A percentile compares a stretch with the other conserved stretches of the same genome.
Evolutionary conservation across 2,888 invertebrate genomes (phyloP).

Genomic region (Anagyrus pseudococci): DNA sequence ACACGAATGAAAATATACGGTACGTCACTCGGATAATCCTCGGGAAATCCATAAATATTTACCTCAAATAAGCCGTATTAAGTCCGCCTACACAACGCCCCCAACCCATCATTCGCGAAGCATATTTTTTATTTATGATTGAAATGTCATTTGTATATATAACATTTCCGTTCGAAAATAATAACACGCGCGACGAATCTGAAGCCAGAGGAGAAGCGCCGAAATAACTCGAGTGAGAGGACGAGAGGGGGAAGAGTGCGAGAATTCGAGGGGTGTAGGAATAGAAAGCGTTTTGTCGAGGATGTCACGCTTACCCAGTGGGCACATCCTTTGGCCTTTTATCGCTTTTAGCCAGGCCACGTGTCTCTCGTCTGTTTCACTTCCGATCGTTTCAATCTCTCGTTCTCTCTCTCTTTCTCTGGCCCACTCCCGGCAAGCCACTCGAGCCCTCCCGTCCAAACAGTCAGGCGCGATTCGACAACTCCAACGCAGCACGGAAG

Average conservation of each 20-base stretch:
- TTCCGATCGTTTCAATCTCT: conserved; percentile 35
- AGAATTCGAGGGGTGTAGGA: neutral
- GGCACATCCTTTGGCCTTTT: conserved; percentile 32
- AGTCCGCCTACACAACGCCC: no score
- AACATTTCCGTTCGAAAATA: no score
- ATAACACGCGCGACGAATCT: no score
- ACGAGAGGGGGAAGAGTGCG: no score
- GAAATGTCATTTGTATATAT: no score
- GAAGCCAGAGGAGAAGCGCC: no score
- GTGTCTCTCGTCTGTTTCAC: conserved; percentile 28
- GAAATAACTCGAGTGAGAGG: conserved; percentile 3
- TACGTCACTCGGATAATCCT: no score
- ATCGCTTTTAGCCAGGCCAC: conserved; percentile 41
- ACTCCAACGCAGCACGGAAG: conserved; percentile 9
- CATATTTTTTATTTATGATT: no score
- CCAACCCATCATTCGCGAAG: no score
- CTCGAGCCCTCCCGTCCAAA: neutral
- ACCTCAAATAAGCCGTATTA: no score
- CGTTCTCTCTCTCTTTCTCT: neutral
- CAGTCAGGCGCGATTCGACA: conserved; percentile 1
- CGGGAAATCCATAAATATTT: no score
- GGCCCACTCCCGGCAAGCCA: neutral
- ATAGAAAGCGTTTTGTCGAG: conserved; percentile 15
- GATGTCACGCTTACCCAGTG: neutral
- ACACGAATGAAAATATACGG: no score